Percentiles rank a stretch among this genome's conserved stretches.
These are phyloP conservation scores for Psammodynastes pulverulentus DNA, from an alignment of 2,113 vertebrate species.

Conservation along the genomic window DNA sequence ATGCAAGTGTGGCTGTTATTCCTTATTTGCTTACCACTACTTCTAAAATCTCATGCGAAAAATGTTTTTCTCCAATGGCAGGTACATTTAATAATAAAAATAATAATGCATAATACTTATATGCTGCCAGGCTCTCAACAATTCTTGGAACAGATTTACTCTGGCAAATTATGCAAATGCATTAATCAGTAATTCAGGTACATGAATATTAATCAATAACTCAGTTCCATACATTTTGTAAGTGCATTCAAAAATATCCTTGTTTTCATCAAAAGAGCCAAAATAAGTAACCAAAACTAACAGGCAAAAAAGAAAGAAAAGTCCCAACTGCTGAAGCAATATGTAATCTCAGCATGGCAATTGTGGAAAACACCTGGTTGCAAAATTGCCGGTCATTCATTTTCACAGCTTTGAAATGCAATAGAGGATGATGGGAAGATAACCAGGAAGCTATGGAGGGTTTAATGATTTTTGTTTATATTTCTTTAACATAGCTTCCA, in stretches of 20 bases:
- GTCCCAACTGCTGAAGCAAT: neutral
- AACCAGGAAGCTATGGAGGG: neutral
- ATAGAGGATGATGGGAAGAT: neutral
- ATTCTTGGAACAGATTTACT: neutral
- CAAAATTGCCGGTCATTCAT: neutral
- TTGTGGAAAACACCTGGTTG: neutral
- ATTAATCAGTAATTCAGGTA: neutral
- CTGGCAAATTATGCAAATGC: neutral
- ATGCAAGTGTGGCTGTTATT: neutral
- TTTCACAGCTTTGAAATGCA: neutral
- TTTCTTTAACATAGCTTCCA: neutral
- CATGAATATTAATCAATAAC: neutral
- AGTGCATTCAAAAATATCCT: neutral
- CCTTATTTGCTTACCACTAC: neutral
- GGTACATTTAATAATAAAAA: neutral
- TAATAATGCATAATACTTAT: neutral
- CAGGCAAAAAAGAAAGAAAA: neutral
- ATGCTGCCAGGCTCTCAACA: neutral
- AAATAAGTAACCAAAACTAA: neutral
- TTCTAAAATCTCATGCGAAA: neutral
- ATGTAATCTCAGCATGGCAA: neutral
- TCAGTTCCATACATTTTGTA: neutral
- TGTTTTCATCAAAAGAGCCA: neutral
- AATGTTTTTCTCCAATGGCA: neutral
- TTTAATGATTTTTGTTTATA: neutral